These are phyloP conservation scores for Steinernema hermaphroditum DNA, from an alignment of 2,888 invertebrate genomes.

Conservation along the genomic window DNA sequence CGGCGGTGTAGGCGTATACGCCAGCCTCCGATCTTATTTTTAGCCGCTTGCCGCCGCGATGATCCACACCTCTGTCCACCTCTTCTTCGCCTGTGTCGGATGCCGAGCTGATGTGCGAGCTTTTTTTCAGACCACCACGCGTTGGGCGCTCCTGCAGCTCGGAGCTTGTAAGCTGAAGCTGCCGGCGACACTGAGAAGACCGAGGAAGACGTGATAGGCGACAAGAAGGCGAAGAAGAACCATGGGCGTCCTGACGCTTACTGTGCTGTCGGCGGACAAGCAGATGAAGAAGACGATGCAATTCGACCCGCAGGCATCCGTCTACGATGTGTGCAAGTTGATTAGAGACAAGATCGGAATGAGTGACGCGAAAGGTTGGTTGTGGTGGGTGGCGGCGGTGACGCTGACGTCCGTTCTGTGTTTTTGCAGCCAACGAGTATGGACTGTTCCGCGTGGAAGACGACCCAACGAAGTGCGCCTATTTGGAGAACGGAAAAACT, in stretches of 20 bases:
- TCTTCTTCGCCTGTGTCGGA: too few species aligned
- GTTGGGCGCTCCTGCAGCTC: conserved; percentile 5
- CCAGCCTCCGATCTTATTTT: too few species aligned
- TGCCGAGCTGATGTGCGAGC: neutral
- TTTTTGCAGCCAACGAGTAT: conserved; percentile 75
- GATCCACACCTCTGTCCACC: too few species aligned
- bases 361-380: conserved; percentile 27
- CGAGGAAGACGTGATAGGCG: neutral
- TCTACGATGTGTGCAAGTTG: conserved; percentile 91
- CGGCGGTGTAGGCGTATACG: too few species aligned
- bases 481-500: conserved; percentile 88
- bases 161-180: conserved; percentile 4
- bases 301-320: conserved; percentile 90
- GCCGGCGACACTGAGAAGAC: neutral
- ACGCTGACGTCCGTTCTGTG: conserved; percentile 48
- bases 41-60: too few species aligned
- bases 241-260: conserved; percentile 70
- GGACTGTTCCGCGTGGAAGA: conserved; percentile 95
- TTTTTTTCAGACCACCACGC: neutral
- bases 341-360: conserved; percentile 87
- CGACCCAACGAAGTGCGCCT: conserved; percentile 92
- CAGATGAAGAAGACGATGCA: conserved; percentile 85
- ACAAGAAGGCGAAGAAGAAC: neutral
- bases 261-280: conserved; percentile 70
- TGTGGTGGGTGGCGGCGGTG: neutral